phyloP scores from a whole-genome alignment of 1,140 invertebrate species.

The Pseudomyrmex concolor region DNA sequence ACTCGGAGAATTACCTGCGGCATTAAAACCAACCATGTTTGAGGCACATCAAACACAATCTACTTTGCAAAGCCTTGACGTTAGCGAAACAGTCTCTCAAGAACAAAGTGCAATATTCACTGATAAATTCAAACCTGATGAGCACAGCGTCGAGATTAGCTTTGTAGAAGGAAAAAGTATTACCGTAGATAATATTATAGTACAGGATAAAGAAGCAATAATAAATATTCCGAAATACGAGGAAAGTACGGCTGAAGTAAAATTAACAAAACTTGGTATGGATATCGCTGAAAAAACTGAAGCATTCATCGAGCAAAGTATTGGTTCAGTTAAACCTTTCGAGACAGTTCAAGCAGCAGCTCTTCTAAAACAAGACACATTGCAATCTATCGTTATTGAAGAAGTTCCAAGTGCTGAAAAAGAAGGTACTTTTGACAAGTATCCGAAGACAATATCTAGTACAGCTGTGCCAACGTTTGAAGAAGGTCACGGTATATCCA shows the following conservation, averaged over 20 bases:
- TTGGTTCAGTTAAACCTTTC: slow-evolving; percentile 63
- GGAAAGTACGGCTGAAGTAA: slow-evolving; percentile 68
- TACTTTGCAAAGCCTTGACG: slow-evolving; percentile 76
- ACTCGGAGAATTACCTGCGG: slow-evolving; percentile 70
- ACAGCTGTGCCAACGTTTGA: slow-evolving; percentile 67
- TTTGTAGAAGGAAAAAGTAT: slow-evolving; percentile 84
- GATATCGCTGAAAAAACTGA: slow-evolving; percentile 72
- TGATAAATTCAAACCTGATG: slow-evolving; percentile 73
- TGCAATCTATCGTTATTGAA: slow-evolving; percentile 76
- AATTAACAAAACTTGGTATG: slow-evolving; percentile 66
- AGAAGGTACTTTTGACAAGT: slow-evolving; percentile 68
- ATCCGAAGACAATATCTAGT: slow-evolving; percentile 62
- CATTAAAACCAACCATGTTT: slow-evolving; percentile 50
- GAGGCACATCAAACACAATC: slow-evolving; percentile 74
- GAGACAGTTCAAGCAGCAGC: slow-evolving; percentile 73
- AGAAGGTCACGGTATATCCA: slow-evolving; percentile 77
- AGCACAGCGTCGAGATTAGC: slow-evolving; percentile 79
- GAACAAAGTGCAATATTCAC: slow-evolving; percentile 78
- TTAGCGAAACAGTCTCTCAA: slow-evolving; percentile 75
- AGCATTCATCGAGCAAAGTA: slow-evolving; percentile 73
- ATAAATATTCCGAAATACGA: slow-evolving; percentile 63
- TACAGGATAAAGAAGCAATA: slow-evolving; percentile 82
- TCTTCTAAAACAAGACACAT: slow-evolving; percentile 77
- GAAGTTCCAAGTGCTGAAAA: slow-evolving; percentile 74
- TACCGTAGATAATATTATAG: slow-evolving; percentile 83